A percentile compares a stretch with the other conserved stretches of the same genome.
phyloP scores from a whole-genome alignment of 2,888 invertebrate species.

The Iphiclides podalirius region DNA sequence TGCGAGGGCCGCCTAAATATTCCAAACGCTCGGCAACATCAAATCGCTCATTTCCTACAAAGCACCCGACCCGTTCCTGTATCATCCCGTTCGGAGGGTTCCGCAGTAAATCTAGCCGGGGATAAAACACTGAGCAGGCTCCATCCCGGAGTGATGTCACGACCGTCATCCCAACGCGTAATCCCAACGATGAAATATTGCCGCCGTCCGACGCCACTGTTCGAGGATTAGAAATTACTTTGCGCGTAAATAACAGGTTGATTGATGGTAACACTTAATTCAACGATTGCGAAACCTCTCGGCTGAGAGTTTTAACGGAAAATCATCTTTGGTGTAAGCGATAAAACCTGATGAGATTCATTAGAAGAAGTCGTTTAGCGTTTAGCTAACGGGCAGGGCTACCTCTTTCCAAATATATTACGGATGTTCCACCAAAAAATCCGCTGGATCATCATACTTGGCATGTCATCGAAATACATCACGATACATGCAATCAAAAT shows the following conservation, averaged over 20 bases:
- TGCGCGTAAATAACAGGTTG: conserved; percentile 20
- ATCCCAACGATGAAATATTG: conserved; percentile 20
- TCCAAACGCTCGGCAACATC: no score
- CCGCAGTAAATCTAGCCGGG: conserved; percentile 17
- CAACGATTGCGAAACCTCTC: background rate
- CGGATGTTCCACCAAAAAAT: no score
- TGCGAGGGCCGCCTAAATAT: no score
- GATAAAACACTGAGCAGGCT: conserved; percentile 14
- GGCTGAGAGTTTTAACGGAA: background rate
- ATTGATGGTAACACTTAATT: conserved; percentile 21
- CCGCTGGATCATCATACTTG: no score
- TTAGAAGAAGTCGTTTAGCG: background rate
- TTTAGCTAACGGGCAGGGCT: background rate
- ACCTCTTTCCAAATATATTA: no score
- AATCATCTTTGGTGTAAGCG: conserved; percentile 2
- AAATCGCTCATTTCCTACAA: no score
- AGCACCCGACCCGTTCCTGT: no score
- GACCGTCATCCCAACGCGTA: conserved; percentile 5
- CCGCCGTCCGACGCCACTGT: conserved; percentile 9
- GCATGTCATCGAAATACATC: no score
- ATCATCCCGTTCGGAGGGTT: background rate
- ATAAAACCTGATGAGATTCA: conserved; percentile 1
- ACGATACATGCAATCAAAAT: no score
- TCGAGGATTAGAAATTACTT: conserved; percentile 21
- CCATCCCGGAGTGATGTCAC: conserved; percentile 4